These are phyloP conservation scores for Mungos mungo DNA, from an alignment of 2,113 vertebrate species.

Conservation along the genomic window DNA sequence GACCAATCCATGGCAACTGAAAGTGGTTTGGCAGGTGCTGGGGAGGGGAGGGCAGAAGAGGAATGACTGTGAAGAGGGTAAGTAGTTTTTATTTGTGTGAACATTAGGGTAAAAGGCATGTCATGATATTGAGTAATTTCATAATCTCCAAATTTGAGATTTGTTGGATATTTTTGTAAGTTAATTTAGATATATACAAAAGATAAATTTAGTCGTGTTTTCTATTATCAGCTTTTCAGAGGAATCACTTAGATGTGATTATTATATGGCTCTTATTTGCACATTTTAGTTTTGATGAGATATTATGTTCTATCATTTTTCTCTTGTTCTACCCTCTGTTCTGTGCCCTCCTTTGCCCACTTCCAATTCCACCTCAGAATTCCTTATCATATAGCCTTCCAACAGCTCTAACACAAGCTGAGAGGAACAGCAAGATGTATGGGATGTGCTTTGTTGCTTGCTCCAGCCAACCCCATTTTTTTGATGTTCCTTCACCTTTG, in stretches of 20 bases:
- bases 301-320: not conserved
- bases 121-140: not conserved
- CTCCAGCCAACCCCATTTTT: not conserved
- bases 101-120: not conserved
- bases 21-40: not conserved
- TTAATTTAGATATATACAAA: not conserved
- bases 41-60: not conserved
- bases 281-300: not conserved
- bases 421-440: not conserved
- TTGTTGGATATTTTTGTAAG: not conserved
- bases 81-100: not conserved
- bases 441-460: not conserved
- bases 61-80: not conserved
- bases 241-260: not conserved
- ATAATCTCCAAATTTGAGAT: not conserved
- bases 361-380: not conserved
- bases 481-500: not conserved
- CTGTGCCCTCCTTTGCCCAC: not conserved
- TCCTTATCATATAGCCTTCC: not conserved
- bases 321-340: no score
- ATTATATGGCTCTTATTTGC: not conserved
- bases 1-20: not conserved
- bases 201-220: not conserved
- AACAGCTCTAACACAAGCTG: not conserved
- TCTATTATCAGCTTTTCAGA: not conserved